phyloP scores from a whole-genome alignment of 2,888 invertebrate species.

The Calameuta filiformis region DNA sequence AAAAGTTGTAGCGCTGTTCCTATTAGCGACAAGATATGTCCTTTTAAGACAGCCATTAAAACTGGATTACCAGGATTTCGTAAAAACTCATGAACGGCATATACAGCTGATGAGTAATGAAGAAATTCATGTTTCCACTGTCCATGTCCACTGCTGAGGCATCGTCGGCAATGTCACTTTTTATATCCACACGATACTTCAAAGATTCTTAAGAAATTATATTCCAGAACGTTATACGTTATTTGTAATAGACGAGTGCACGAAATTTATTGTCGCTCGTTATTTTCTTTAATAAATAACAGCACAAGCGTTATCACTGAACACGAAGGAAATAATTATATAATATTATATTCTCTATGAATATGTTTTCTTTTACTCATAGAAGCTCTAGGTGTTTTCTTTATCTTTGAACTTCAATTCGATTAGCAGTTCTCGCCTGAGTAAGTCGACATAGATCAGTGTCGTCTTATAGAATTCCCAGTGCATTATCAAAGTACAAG shows the following conservation, averaged over 20 bases:
- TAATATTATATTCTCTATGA: not conserved
- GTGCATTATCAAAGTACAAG: not conserved
- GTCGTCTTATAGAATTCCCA: not conserved
- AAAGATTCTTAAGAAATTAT: not conserved
- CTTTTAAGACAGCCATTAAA: slow-evolving; percentile 29
- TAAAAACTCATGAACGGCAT: slow-evolving; percentile 37
- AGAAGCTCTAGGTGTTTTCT: not conserved
- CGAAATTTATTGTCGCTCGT: slow-evolving; percentile 2
- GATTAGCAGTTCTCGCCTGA: not conserved
- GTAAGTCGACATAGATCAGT: not conserved
- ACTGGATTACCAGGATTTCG: slow-evolving; percentile 29
- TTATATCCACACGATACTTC: not conserved
- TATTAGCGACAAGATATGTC: slow-evolving; percentile 32
- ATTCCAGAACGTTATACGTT: not conserved
- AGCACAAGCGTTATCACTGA: not conserved
- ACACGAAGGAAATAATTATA: not conserved
- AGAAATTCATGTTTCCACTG: slow-evolving; percentile 37
- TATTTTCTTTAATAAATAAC: not conserved
- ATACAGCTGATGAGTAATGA: slow-evolving; percentile 23
- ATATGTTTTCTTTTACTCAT: not conserved
- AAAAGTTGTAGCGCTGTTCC: slow-evolving; percentile 39
- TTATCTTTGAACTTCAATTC: not conserved
- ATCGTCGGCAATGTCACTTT: not conserved
- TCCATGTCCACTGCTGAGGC: not conserved
- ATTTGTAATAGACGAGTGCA: not conserved